Base-by-base conservation (phyloP, 2,888 invertebrate species). In the Pristionchus exspectatus region DNA sequence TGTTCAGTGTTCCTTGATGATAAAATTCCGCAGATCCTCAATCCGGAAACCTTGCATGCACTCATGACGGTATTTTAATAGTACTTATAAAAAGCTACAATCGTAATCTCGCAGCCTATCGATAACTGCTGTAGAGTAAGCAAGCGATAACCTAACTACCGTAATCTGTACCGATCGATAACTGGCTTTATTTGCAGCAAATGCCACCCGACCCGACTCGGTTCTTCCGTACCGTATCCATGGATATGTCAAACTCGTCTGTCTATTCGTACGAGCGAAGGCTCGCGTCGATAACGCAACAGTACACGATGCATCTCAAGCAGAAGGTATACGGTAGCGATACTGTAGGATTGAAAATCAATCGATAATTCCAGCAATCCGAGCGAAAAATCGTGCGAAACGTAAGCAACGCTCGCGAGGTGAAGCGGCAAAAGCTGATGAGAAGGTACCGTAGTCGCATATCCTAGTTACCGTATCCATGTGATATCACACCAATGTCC, bases 351-450 rank as follows among this genome's bases (percentile, higher is more conserved):
- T 7, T 3, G 44, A 50, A 50, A 12, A 50, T 50, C 0, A 50
- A 50, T 50, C 10, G 18, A 83, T 33, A 74, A 21, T 38, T 87
- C 21, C 69, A 87, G 87, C 87, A 87, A 69, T 59, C 30, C 27
- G 87, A 87, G 12, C 87, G 87, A 0, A 66, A 87, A 24, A 69
- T 66, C 27, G 30, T 44, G 10, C 38, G 69, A 54, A 33, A 56
- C 44, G 74, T 59, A 9, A 88, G 56, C 88, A 94, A 93, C 84
- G 89, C 93, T 44, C 90, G 94, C 38, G 90, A 91, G 89, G 92
- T 93, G 33, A 94, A 94, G 90, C 93, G 92, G 77, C 93, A 94
- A 90, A 94, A 94, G 90, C 92, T 94, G 93, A 93, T 93, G 90
- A 89, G 94, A 84, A 92, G 94, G 94, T 94, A 16, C 16, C n/a